Evolutionary conservation across 2,888 invertebrate genomes (phyloP).

Genomic region (Pogonocherus hispidulus): DNA sequence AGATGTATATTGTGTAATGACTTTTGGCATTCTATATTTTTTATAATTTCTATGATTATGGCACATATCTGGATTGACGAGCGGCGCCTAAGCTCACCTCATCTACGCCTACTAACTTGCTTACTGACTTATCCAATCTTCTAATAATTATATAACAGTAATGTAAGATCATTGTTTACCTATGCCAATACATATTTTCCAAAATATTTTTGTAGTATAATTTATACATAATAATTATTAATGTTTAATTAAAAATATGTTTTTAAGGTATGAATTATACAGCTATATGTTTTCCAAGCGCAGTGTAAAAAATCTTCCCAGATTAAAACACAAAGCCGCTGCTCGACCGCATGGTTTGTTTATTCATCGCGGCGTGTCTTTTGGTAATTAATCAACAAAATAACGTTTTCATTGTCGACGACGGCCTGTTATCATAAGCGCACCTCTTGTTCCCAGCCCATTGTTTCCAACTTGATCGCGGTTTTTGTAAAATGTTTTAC

Average conservation of each 20-base stretch:
- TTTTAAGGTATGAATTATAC: constrained; percentile 42
- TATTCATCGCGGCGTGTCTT: constrained; percentile 57
- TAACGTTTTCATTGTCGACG: constrained; percentile 49
- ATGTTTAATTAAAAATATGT: constrained; percentile 46
- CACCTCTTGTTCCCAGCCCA: constrained; percentile 48
- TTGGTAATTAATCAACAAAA: constrained; percentile 57
- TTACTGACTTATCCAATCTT: too few species aligned
- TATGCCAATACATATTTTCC: too few species aligned
- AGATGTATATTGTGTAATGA: too few species aligned
- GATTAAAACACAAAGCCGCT: constrained; percentile 42
- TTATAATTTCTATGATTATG: too few species aligned
- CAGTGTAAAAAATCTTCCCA: constrained; percentile 25
- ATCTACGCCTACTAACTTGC: too few species aligned
- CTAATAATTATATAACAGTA: too few species aligned
- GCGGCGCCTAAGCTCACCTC: too few species aligned
- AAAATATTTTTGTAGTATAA: too few species aligned
- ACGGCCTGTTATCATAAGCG: constrained; percentile 50
- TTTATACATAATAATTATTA: too few species aligned
- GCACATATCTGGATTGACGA: too few species aligned
- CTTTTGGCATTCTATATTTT: too few species aligned
- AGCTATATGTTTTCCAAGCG: constrained; percentile 44
- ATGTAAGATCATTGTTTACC: too few species aligned
- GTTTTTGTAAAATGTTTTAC: constrained; percentile 47
- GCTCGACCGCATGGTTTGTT: constrained; percentile 51
- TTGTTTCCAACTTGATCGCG: constrained; percentile 42